Conservation (phyloP, 2,113 vertebrate genomes). For the Mugil cephalus region DNA sequence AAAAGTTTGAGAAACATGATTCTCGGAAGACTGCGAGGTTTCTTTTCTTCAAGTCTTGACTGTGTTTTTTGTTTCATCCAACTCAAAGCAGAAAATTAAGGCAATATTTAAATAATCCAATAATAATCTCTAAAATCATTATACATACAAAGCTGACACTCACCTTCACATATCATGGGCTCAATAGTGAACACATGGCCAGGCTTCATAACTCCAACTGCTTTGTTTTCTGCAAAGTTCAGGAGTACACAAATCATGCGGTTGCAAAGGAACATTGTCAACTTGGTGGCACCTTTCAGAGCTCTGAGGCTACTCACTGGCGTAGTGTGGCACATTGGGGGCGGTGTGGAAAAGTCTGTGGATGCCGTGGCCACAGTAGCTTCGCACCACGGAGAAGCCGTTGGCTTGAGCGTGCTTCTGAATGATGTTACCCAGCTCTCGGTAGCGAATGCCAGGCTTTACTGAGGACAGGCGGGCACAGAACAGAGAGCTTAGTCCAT, state of each 20-base stretch:
- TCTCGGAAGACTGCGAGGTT: neutral
- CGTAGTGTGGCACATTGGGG: slow-evolving; percentile 91
- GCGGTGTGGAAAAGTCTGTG: slow-evolving; percentile 98
- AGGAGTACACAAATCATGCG: slow-evolving; percentile 2
- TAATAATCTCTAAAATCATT: too few relatives aligned
- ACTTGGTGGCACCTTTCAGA: too few relatives aligned
- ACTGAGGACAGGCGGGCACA: slow-evolving; percentile 80
- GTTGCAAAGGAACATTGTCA: neutral
- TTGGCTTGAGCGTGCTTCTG: slow-evolving; percentile 98
- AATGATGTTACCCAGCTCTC: slow-evolving; percentile 98
- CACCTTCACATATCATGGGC: slow-evolving; percentile 99
- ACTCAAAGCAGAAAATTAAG: too few relatives aligned
- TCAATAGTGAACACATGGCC: slow-evolving; percentile 99
- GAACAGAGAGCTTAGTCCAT: rapidly evolving
- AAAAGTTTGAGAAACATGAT: neutral
- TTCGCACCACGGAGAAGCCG: slow-evolving; percentile 97
- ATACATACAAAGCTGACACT: slow-evolving; percentile 53
- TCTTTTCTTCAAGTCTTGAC: neutral
- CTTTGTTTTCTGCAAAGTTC: slow-evolving; percentile 93
- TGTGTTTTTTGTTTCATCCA: too few relatives aligned
- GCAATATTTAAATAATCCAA: too few relatives aligned
- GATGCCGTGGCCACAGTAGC: slow-evolving; percentile 98
- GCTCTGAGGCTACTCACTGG: slow-evolving; percentile 62
- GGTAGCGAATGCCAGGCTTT: slow-evolving; percentile 96
- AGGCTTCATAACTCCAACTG: slow-evolving; percentile 98